Evolutionary conservation across 2,113 vertebrate species (phyloP).

Genomic region (Pheucticus melanocephalus): DNA sequence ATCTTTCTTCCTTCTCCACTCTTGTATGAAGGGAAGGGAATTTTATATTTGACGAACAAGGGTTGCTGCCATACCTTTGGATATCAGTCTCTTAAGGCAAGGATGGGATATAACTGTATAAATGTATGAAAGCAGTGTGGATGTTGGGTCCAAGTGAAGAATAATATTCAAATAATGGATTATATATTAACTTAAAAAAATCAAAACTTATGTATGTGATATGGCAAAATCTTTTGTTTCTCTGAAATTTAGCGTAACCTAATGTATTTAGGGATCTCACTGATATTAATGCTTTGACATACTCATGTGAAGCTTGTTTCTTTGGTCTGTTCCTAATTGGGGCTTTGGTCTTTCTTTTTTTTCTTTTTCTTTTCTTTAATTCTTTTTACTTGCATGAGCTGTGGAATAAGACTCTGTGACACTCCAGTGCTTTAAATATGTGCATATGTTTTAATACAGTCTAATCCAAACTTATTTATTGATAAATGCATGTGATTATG

Average conservation of each 20-base stretch:
- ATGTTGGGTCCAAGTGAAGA: slow-evolving; percentile 23
- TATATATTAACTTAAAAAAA: slow-evolving; percentile 47
- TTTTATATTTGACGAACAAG: not conserved
- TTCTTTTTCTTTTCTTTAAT: not conserved
- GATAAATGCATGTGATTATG: slow-evolving; percentile 45
- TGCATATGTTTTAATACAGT: slow-evolving; percentile 40
- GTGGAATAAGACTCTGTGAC: slow-evolving; percentile 42
- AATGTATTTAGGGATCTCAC: slow-evolving; percentile 45
- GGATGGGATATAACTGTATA: slow-evolving; percentile 41
- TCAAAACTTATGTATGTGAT: slow-evolving; percentile 5
- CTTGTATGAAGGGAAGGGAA: slow-evolving; percentile 14
- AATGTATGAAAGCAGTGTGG: slow-evolving; percentile 63
- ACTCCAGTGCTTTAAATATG: slow-evolving; percentile 34
- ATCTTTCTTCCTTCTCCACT: not conserved
- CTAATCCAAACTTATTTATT: slow-evolving; percentile 61
- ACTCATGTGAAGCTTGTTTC: slow-evolving; percentile 38
- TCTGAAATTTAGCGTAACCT: slow-evolving; percentile 52
- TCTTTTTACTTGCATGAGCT: slow-evolving; percentile 63
- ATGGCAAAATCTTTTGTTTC: slow-evolving; percentile 22
- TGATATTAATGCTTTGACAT: slow-evolving; percentile 31
- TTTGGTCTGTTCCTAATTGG: slow-evolving; percentile 1
- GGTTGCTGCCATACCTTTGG: slow-evolving; percentile 1
- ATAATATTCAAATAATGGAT: slow-evolving; percentile 36
- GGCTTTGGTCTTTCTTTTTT: slow-evolving; percentile 10
- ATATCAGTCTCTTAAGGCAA: slow-evolving; percentile 18